These are phyloP conservation scores for Diploscapter pachys DNA, from an alignment of 1,140 invertebrate genomes.

Conservation along the genomic window DNA sequence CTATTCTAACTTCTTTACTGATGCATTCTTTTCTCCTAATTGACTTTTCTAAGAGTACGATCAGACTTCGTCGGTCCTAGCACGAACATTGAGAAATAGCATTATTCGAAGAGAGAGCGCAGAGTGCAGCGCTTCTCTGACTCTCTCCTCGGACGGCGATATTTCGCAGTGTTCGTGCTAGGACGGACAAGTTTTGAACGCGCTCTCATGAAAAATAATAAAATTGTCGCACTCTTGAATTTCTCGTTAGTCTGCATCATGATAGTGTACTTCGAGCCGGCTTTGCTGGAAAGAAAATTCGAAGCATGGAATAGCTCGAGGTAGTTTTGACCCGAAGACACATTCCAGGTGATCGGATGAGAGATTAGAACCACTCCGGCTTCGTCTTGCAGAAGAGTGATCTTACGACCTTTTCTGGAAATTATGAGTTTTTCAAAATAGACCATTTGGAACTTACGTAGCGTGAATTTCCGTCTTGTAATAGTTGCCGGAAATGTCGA, in stretches of 20 bases:
- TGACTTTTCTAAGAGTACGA: no score
- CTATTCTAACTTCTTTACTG: no score
- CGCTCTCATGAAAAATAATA: no score
- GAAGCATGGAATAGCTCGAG: conserved; percentile 23
- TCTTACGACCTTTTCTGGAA: conserved; percentile 10
- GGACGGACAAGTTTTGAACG: no score
- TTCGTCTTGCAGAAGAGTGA: conserved; percentile 7
- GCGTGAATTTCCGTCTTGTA: conserved; percentile 5
- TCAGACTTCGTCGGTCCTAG: no score
- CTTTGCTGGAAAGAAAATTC: conserved; percentile 3
- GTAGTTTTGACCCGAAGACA: conserved; percentile 8
- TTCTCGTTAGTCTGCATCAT: conserved; percentile 3
- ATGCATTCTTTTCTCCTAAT: no score
- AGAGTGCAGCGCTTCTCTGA: no score
- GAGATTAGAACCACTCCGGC: conserved; percentile 15
- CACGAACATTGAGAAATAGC: no score
- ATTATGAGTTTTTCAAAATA: background rate
- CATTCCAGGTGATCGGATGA: conserved; percentile 9
- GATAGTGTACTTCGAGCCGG: conserved; percentile 9
- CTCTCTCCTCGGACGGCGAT: no score
- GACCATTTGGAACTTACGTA: background rate
- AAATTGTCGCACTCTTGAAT: background rate
- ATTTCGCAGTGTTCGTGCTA: no score
- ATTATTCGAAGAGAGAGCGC: no score
- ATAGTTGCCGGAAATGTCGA: background rate